phyloP scores from a whole-genome alignment of 2,113 vertebrate species.

The Mustela nigripes region DNA sequence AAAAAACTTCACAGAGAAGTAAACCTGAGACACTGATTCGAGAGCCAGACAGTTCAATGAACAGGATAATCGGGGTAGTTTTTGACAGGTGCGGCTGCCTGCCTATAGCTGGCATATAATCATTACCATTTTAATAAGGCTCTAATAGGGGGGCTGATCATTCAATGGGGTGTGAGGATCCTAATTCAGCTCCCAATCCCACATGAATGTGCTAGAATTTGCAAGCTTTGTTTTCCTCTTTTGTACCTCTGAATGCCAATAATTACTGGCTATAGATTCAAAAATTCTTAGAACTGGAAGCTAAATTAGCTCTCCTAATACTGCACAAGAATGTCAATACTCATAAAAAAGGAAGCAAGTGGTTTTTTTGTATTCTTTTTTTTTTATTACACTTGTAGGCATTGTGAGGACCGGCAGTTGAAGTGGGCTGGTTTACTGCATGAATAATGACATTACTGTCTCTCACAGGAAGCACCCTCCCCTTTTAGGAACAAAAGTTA shows the following conservation, averaged over 20 bases:
- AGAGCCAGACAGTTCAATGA: slow-evolving; percentile 91
- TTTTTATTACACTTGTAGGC: slow-evolving; percentile 87
- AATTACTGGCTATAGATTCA: slow-evolving; percentile 94
- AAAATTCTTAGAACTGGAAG: slow-evolving; percentile 92
- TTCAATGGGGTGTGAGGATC: slow-evolving; percentile 92
- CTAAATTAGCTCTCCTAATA: slow-evolving; percentile 93
- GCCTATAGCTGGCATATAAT: slow-evolving; percentile 91
- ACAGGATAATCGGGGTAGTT: slow-evolving; percentile 91
- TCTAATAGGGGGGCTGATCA: slow-evolving; percentile 92
- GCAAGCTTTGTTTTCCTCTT: slow-evolving; percentile 91
- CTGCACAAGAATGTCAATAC: slow-evolving; percentile 93
- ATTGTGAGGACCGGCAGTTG: slow-evolving; percentile 89
- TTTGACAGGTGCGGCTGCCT: slow-evolving; percentile 92
- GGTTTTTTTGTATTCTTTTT: slow-evolving; percentile 88
- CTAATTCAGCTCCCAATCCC: slow-evolving; percentile 92
- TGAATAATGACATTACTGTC: slow-evolving; percentile 89
- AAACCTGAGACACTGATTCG: slow-evolving; percentile 90
- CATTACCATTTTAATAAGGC: slow-evolving; percentile 94
- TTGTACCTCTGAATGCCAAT: slow-evolving; percentile 93
- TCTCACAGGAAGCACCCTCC: slow-evolving; percentile 77
- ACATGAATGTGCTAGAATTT: slow-evolving; percentile 94
- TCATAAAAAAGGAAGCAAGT: slow-evolving; percentile 90
- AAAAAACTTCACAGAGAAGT: slow-evolving; percentile 87
- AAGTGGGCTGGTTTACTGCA: slow-evolving; percentile 89
- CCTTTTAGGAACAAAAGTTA: slow-evolving; percentile 74